These are phyloP conservation scores for Argynnis bischoffii DNA, from an alignment of 2,888 invertebrate genomes.

Conservation along the genomic window DNA sequence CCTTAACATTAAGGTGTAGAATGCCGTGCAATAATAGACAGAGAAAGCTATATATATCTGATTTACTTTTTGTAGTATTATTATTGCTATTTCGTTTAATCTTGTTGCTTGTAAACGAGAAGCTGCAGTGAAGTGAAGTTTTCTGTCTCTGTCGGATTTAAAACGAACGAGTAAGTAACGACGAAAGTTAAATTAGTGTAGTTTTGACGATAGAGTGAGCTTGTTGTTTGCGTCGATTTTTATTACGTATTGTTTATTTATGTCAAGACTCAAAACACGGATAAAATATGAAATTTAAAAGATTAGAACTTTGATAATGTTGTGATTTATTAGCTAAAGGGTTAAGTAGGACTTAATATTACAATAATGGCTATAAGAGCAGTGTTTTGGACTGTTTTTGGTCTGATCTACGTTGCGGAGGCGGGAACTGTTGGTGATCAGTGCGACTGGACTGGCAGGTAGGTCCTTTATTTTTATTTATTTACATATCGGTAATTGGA, in stretches of 20 bases:
- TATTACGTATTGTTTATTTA: conserved; percentile 55
- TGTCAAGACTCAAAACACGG: conserved; percentile 40
- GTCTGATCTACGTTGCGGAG: conserved; percentile 68
- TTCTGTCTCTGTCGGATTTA: conserved; percentile 47
- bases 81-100: conserved; percentile 55
- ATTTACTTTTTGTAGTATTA: conserved; percentile 44
- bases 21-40: conserved; percentile 25
- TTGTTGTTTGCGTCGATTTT: conserved; percentile 43
- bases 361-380: conserved; percentile 58
- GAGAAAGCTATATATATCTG: conserved; percentile 43
- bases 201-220: conserved; percentile 47
- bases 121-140: conserved; percentile 30
- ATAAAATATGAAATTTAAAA: conserved; percentile 37
- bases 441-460: conserved; percentile 88
- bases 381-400: conserved; percentile 70
- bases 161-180: not conserved
- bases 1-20: not conserved
- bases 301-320: conserved; percentile 43
- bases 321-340: conserved; percentile 43
- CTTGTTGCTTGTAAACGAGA: conserved; percentile 33
- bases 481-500: conserved; percentile 1
- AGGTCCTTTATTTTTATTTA: conserved; percentile 46
- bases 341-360: conserved; percentile 45
- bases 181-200: conserved; percentile 50
- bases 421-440: conserved; percentile 85